Percentiles rank a stretch among this genome's conserved stretches.
These are phyloP conservation scores for Aurelia aurita DNA, from an alignment of 30 jellyfish, hydroid and myxozoan genomes.

Conservation along the genomic window DNA sequence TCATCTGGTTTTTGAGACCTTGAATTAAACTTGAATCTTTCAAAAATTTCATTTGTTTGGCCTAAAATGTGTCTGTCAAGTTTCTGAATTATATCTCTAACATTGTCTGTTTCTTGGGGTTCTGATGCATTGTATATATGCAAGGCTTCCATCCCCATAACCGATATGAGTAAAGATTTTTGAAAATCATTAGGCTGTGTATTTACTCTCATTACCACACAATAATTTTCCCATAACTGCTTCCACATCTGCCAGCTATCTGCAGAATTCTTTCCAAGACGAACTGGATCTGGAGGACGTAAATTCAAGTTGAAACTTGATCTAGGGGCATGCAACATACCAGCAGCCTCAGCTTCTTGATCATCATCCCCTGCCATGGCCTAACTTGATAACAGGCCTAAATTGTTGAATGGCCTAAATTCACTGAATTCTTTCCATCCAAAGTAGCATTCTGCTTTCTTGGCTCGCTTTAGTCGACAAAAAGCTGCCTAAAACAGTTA, in stretches of 20 bases:
- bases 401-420: not conserved
- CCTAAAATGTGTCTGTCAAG: slow-evolving; percentile 29
- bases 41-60: slow-evolving; percentile 22
- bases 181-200: slow-evolving; percentile 25
- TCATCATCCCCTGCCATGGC: not conserved
- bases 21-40: too few species aligned
- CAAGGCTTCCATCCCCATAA: slow-evolving; percentile 28
- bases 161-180: slow-evolving; percentile 23
- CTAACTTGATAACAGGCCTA: not conserved
- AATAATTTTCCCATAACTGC: slow-evolving; percentile 23
- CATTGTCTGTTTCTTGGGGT: slow-evolving; percentile 20
- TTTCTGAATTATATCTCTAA: not conserved
- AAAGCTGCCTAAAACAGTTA: slow-evolving; percentile 12
- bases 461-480: slow-evolving; percentile 15
- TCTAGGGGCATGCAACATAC: slow-evolving; percentile 3
- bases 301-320: not conserved
- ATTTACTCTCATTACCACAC: slow-evolving; percentile 33
- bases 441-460: slow-evolving; percentile 1
- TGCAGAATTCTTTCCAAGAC: slow-evolving; percentile 16
- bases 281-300: slow-evolving; percentile 26
- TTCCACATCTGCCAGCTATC: slow-evolving; percentile 36
- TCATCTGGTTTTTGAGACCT: slow-evolving; percentile 52
- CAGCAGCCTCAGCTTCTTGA: slow-evolving; percentile 17
- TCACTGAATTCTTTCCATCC: not conserved
- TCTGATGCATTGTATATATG: slow-evolving; percentile 26